Conservation (phyloP, 2,797 vertebrate genomes). For the Bovichtus diacanthus region DNA sequence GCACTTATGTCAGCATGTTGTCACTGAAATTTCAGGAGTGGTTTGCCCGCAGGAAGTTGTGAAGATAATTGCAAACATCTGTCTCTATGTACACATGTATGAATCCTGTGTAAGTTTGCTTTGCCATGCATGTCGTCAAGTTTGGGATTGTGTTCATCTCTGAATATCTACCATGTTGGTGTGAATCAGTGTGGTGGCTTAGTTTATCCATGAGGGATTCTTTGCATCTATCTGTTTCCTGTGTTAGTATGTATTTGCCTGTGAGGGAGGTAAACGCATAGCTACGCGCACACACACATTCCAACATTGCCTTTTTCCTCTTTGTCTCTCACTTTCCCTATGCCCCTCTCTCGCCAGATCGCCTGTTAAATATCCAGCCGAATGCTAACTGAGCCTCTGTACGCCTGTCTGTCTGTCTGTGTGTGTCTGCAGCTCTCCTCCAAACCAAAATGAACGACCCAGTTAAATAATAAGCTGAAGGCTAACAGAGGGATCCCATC, state of each 20-base stretch:
- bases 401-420: conserved; percentile 25
- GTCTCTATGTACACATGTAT: conserved; percentile 39
- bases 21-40: conserved; percentile 46
- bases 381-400: conserved; percentile 49
- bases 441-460: conserved; percentile 74
- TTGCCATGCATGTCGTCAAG: conserved; percentile 22
- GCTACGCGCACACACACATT: conserved; percentile 17
- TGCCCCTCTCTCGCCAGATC: conserved; percentile 23
- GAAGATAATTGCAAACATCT: conserved; percentile 65
- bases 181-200: conserved; percentile 17
- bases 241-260: conserved; percentile 16
- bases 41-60: conserved; percentile 49
- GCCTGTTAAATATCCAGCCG: conserved; percentile 62
- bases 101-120: conserved; percentile 33
- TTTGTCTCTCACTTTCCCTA: conserved; percentile 27
- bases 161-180: conserved; percentile 10
- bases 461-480: conserved; percentile 82
- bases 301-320: conserved; percentile 26
- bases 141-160: conserved; percentile 18
- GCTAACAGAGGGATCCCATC: conserved; percentile 81
- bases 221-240: conserved; percentile 28
- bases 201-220: conserved; percentile 13
- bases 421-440: conserved; percentile 57
- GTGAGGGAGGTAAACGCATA: conserved; percentile 1
- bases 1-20: conserved; percentile 48